Evolutionary conservation across 1,140 invertebrate species (phyloP), one percentile per base, ranked within the genome.

Genomic region (Saxidomus purpurata): DNA sequence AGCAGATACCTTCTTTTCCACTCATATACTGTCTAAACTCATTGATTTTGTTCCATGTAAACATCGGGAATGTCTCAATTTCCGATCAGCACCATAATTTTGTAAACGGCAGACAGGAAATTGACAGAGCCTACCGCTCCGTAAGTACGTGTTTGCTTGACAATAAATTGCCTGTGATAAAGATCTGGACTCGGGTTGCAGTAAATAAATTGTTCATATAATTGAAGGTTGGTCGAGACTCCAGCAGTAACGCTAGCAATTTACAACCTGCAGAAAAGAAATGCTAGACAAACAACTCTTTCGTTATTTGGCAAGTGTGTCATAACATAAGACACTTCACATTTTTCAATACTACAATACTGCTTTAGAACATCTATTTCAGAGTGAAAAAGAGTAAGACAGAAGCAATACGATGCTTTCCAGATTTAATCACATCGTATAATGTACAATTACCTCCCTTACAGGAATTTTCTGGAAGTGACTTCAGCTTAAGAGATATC

Each of bases 81-180:
- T 79, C 76, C 76, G 76, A 79, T 79, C 47, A 55, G 36, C 25
- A 43, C 76, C 55, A 34, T 79, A 55, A 79, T 79, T 79, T 79
- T 55, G 49, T 79, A 79, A 79, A 79, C 47, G n/a, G 43, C 76
- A 79, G 76, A 79, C 76, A 79, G 76, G 76, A 79, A 79, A 79
- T 79, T 79, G 49, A 79, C 76, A 79, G 47, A 13, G 76, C 47
- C 28, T 52, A 15, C 47, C 22, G 76, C 22, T 79, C 34, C 4
- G n/a, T 43, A 79, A 79, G 3, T 59, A 55, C 15, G 49, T 79
- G 76, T 79, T 79, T 79, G 76, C 47, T 36, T 52, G 76, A 79
- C 49, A 79, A 79, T 55, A 52, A 79, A 79, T 79, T 79, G 49
- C 76, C 49, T 34, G 28, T 34, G 76, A 49, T 79, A 52, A 79